A percentile compares a stretch with the other conserved stretches of the same genome.
These are phyloP conservation scores for Patella pellucida DNA, from an alignment of 2,888 invertebrate genomes.

Conservation along the genomic window DNA sequence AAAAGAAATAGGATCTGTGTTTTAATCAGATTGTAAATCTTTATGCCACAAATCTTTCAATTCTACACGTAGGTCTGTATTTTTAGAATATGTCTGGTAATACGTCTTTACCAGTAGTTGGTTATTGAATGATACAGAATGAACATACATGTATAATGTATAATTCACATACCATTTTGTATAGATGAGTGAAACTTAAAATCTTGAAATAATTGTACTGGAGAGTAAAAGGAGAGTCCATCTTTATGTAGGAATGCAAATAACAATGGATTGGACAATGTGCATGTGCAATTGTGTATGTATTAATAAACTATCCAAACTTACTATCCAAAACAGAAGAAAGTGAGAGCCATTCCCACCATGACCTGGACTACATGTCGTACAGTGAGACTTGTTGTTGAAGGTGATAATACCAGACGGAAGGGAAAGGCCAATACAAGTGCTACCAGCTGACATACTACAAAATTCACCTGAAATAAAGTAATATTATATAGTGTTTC, in stretches of 20 bases:
- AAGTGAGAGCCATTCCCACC: slow-evolving; percentile 52
- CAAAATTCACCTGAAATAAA: slow-evolving; percentile 61
- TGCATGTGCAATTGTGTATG: background rate
- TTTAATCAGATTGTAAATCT: too few species aligned
- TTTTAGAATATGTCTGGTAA: too few species aligned
- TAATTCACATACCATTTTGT: too few species aligned
- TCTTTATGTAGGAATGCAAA: too few species aligned
- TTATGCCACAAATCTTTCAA: too few species aligned
- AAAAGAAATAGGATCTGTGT: too few species aligned
- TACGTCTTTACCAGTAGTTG: too few species aligned
- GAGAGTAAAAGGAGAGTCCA: too few species aligned
- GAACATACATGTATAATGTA: background rate
- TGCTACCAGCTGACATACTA: slow-evolving; percentile 60
- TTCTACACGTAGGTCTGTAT: too few species aligned
- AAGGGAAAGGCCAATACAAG: slow-evolving; percentile 55
- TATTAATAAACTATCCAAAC: slow-evolving; percentile 19
- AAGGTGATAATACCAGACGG: slow-evolving; percentile 46
- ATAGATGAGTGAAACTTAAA: too few species aligned
- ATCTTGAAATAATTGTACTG: too few species aligned
- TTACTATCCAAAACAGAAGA: slow-evolving; percentile 67
- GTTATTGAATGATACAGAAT: background rate
- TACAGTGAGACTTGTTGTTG: slow-evolving; percentile 39
- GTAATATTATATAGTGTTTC: background rate
- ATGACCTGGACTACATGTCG: slow-evolving; percentile 54
- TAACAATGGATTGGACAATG: too few species aligned